Base-by-base conservation (phyloP, 2,113 vertebrate genomes). In the Apodemus speciosus region DNA sequence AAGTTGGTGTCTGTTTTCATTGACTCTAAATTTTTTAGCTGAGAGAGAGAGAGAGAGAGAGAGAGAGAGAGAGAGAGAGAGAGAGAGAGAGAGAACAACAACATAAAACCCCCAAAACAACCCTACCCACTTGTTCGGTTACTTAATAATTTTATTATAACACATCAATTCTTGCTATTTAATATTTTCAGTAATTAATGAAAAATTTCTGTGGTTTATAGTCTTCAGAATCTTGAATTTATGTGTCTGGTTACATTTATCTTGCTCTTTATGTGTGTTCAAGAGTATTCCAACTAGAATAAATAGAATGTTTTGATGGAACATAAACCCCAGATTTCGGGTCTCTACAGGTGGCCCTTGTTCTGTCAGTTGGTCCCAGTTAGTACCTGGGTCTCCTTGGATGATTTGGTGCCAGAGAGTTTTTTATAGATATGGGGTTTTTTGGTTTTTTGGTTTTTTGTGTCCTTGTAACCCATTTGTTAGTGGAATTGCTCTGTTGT, bases 1-100 rank as follows among this genome's bases (percentile, higher is more conserved):
- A 94, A 93, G 46, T 92, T 95, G 77, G 85, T 95, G 97, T 93
- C 68, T 88, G 40, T 94, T 97, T 93, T 75, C 95, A 69, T 89
- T 58, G 7, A 0, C 95, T 94, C 94, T 5, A 21, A 92, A 38
- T 35, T 94, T 79, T 9, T 97, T 53, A 92, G 49, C 89, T 95
- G 89, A 51, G 95, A 81, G 87, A 90, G 79, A 53, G 60, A 18
- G 53, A 56, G 18, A 56, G 53, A 5, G 81, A 53, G 62, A 85
- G 2, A 49, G 66, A 2, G 27, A 30, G 30, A 13, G 35, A 76
- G 25, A 53, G 14, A 68, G 32, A 30, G 40, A 95, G 75, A 85
- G 8, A 90, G 76, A 43, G 51, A 84, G 1, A 40, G 10, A 43
- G 38, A 73, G 43, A 72, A 66, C 3, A 66, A 66, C 3, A 64